Evolutionary conservation across 2,888 invertebrate species (phyloP), one percentile per base, ranked within the genome.

Genomic region (Lasioglossum pauxillum): DNA sequence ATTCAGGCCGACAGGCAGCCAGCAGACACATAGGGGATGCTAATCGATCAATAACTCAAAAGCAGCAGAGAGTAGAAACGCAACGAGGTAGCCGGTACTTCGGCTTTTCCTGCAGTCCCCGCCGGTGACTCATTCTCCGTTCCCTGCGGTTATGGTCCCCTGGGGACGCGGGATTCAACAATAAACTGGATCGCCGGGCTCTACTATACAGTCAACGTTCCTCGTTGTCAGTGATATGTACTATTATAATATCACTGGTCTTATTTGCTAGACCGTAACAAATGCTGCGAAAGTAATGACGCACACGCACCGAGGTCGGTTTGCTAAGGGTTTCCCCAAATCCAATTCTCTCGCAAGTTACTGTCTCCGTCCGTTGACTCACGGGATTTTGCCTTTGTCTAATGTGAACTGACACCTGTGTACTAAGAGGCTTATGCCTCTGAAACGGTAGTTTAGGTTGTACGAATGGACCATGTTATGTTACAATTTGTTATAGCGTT

Each of bases 21-120:
- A 64, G 60, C 31, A 64, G 72, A 80, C 57, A 79, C 67, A 80
- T 44, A 77, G 64, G 73, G n/a, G 71, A 53, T 49, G 79, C 49
- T 57, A 87, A 85, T 87, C 89, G 89, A 89, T 89, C 87, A 81
- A 73, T 67, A 69, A 79, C 78, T 82, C 69, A 78, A 85, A 87
- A 89, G 82, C 89, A 64, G 78, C 53, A 53, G 53, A 69, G 78
- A 76, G 78, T 80, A 78, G 87, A 81, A 83, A 85, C 82, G 80
- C 84, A 86, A 84, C 86, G 83, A 88, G 89, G 74, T 64, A 71
- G 74, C 64, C 31, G 67, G 19, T 78, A 72, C 79, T 74, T 72
- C 53, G 80, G 83, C 78, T 86, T 88, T 90, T 78, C 83, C 84
- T 77, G 64, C 67, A 74, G 69, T 84, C 87, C 71, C 60, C 82